Evolutionary conservation across 2,888 invertebrate genomes (phyloP).

Genomic region (Dinocampus coccinellae): DNA sequence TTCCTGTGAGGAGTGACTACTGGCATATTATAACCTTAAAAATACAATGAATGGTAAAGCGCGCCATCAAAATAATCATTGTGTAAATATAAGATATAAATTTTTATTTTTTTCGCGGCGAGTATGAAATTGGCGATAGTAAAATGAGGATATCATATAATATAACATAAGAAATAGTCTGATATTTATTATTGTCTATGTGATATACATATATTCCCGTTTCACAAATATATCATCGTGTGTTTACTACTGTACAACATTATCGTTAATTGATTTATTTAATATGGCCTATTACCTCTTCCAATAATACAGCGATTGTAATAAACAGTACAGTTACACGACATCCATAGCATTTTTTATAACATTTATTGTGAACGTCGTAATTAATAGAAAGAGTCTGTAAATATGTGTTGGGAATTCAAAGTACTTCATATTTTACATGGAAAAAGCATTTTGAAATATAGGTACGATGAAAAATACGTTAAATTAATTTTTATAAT

Average conservation of each 20-base stretch:
- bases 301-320: too few species aligned
- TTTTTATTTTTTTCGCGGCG: not conserved
- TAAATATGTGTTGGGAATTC: not conserved
- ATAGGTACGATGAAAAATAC: not conserved
- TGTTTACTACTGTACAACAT: too few species aligned
- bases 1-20: not conserved
- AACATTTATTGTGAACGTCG: too few species aligned
- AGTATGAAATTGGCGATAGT: too few species aligned
- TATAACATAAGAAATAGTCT: too few species aligned
- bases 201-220: not conserved
- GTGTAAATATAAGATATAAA: not conserved
- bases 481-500: not conserved
- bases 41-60: not conserved
- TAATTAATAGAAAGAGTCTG: too few species aligned
- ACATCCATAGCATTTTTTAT: not conserved
- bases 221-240: too few species aligned
- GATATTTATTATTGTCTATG: not conserved
- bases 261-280: too few species aligned
- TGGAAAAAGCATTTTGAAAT: not conserved
- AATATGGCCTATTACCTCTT: too few species aligned
- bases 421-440: not conserved
- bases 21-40: not conserved
- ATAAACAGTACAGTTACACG: not conserved
- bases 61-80: not conserved
- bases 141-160: too few species aligned